Percentiles rank a stretch among this genome's conserved stretches.
phyloP scores from a whole-genome alignment of 2,113 vertebrate species.

The Sprattus sprattus region DNA sequence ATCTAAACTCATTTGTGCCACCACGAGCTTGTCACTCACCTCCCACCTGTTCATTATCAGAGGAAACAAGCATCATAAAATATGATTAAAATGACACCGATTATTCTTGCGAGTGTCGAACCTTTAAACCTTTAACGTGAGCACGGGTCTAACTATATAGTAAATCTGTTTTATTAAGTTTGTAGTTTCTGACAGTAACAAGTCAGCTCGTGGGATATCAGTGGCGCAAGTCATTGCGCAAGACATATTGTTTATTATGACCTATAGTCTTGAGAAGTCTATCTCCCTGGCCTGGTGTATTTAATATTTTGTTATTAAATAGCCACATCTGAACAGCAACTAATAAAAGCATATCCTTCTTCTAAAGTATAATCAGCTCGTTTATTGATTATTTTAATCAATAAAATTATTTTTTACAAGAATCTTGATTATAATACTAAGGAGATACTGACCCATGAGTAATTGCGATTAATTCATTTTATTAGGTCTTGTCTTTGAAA shows the following conservation, averaged over 20 bases:
- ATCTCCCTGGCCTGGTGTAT: background rate
- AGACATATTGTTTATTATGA: background rate
- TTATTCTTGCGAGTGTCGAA: background rate
- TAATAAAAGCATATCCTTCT: background rate
- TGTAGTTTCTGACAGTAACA: background rate
- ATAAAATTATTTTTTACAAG: background rate
- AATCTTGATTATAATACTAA: background rate
- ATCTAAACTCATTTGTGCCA: background rate
- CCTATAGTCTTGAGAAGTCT: background rate
- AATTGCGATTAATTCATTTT: background rate
- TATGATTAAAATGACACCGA: background rate
- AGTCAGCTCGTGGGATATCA: background rate
- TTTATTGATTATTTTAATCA: background rate
- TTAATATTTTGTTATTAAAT: background rate
- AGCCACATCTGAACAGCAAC: background rate
- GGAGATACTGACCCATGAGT: background rate
- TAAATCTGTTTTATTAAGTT: background rate
- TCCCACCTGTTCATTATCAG: conserved; percentile 41
- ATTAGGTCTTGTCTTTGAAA: conserved; percentile 9
- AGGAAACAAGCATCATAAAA: conserved; percentile 23
- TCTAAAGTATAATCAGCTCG: background rate
- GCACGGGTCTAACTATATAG: background rate
- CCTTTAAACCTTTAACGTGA: background rate
- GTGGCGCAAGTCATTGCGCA: no score
- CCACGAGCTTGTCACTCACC: conserved; percentile 26